A percentile compares a stretch with the other conserved stretches of the same genome.
These are phyloP conservation scores for Odocoileus virginianus DNA, from an alignment of 2,113 vertebrate species.

Conservation along the genomic window DNA sequence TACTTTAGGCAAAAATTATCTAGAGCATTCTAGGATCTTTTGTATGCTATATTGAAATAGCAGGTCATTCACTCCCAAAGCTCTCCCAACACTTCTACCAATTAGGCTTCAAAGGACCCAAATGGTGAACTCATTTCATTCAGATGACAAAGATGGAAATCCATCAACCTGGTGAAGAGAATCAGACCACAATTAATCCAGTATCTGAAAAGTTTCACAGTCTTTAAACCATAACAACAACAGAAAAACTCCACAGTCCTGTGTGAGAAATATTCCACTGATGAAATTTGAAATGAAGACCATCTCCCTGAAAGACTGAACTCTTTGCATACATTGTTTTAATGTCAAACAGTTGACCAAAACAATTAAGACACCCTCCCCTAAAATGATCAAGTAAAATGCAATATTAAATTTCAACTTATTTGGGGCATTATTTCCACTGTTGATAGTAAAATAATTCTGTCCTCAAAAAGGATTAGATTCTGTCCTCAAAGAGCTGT, in stretches of 20 bases:
- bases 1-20: not conserved
- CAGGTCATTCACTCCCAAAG: not conserved
- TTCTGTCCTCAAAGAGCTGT: not conserved
- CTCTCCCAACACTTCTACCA: not conserved
- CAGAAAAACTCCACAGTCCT: not conserved
- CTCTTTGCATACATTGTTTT: not conserved
- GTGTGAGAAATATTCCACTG: not conserved
- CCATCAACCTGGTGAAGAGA: not conserved
- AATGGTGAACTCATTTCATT: not conserved
- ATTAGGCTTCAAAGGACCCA: not conserved
- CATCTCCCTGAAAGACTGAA: not conserved
- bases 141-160: not conserved
- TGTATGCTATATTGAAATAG: not conserved
- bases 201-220: not conserved
- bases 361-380: not conserved
- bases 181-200: not conserved
- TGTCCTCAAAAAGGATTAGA: not conserved
- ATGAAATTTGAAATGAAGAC: not conserved
- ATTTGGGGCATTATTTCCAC: not conserved
- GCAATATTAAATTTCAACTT: not conserved
- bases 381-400: not conserved
- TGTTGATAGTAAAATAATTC: slow-evolving; percentile 23
- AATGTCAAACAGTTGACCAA: not conserved
- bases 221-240: not conserved
- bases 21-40: not conserved